Percentiles rank a stretch among this genome's conserved stretches.
These are phyloP conservation scores for Genyomyrus donnyi DNA, from an alignment of 2,113 vertebrate species.

Conservation along the genomic window DNA sequence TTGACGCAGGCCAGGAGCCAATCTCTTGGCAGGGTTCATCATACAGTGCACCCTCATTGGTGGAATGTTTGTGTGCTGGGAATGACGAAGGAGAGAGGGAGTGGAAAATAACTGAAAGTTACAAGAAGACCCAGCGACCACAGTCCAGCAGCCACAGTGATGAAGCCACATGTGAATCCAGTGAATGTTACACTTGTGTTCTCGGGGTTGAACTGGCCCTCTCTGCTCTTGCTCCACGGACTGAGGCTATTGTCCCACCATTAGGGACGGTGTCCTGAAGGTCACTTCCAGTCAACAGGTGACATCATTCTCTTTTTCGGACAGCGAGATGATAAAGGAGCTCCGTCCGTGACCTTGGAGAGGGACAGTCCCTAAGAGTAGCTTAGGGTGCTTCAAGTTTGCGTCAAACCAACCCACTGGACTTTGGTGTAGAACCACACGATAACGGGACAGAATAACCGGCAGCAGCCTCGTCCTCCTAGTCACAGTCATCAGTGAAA, in stretches of 20 bases:
- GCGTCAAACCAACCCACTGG: background rate
- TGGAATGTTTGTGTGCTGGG: background rate
- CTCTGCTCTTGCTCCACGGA: background rate
- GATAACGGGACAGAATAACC: background rate
- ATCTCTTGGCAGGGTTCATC: background rate
- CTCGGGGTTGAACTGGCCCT: background rate
- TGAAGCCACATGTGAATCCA: background rate
- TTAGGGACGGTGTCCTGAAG: background rate
- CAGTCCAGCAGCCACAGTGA: background rate
- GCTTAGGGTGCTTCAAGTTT: background rate
- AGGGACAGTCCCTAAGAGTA: background rate
- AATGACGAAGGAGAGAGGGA: background rate
- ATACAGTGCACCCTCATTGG: conserved; percentile 1
- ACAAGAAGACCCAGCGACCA: background rate
- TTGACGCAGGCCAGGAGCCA: background rate
- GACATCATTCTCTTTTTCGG: background rate
- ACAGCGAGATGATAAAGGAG: background rate
- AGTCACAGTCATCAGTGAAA: background rate
- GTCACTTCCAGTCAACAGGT: background rate
- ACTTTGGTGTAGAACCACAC: background rate
- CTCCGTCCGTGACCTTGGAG: background rate
- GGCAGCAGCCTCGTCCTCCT: background rate
- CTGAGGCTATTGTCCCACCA: background rate
- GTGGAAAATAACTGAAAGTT: background rate
- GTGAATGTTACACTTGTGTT: background rate